Conservation (phyloP, 2,113 vertebrate genomes). For the Notarius quadriscutis region DNA sequence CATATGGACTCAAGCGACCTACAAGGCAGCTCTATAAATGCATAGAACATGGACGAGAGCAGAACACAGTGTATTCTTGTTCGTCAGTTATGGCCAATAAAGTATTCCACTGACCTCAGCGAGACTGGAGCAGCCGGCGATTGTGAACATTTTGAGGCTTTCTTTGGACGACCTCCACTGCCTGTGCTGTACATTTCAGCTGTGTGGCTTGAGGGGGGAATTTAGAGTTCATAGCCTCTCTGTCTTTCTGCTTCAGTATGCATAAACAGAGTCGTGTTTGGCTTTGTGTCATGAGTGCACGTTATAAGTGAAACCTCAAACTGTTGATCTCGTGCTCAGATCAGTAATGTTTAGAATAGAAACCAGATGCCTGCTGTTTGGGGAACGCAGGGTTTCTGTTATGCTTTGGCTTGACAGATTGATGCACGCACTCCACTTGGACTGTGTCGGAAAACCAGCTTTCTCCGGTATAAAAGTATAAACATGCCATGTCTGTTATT, state of each 20-base stretch:
- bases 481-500: neutral
- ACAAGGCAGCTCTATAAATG: slow-evolving; percentile 6
- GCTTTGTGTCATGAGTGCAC: neutral
- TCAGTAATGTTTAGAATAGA: slow-evolving; percentile 22
- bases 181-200: slow-evolving; percentile 18
- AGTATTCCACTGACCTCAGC: slow-evolving; percentile 24
- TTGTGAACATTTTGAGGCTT: slow-evolving; percentile 17
- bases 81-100: slow-evolving; percentile 16
- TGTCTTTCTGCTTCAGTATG: slow-evolving; percentile 5
- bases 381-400: neutral
- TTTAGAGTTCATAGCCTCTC: neutral
- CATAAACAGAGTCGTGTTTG: slow-evolving; percentile 6
- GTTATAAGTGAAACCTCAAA: neutral
- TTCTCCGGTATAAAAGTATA: neutral
- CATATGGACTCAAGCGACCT: neutral
- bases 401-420: neutral
- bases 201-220: neutral
- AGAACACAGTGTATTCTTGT: slow-evolving; percentile 29
- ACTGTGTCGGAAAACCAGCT: neutral
- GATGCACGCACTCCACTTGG: neutral
- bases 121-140: slow-evolving; percentile 15
- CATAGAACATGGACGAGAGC: neutral
- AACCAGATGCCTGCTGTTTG: slow-evolving; percentile 3
- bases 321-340: slow-evolving; percentile 25
- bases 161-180: slow-evolving; percentile 30